A percentile compares a stretch with the other conserved stretches of the same genome.
These are phyloP conservation scores for Alauda arvensis DNA, from an alignment of 2,797 vertebrate species.

Conservation along the genomic window DNA sequence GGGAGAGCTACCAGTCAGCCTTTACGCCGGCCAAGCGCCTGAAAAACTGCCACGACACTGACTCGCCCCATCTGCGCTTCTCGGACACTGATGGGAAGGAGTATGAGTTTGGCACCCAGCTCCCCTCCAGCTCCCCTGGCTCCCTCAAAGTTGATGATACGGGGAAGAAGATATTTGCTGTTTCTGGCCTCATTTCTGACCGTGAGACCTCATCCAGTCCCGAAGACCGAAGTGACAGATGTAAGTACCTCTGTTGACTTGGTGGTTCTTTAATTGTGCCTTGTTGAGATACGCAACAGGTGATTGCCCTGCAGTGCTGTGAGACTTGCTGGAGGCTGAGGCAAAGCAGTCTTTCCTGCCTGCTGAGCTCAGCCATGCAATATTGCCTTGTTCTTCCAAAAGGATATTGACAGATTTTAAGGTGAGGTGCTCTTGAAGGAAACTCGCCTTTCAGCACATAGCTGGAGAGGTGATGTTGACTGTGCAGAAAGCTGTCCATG, in stretches of 20 bases:
- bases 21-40: conserved; percentile 97
- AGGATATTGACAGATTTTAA: not conserved
- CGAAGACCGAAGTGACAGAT: conserved; percentile 96
- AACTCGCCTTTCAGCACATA: not conserved
- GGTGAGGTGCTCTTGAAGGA: not conserved
- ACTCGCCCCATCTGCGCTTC: conserved; percentile 96
- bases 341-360: not conserved
- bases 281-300: conserved; percentile 47
- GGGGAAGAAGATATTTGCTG: conserved; percentile 97
- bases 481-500: not conserved
- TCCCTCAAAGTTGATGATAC: conserved; percentile 95
- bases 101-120: conserved; percentile 92
- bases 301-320: not conserved
- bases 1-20: conserved; percentile 96
- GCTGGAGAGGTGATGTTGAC: not conserved
- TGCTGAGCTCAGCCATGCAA: not conserved
- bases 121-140: conserved; percentile 91
- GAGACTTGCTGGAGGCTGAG: not conserved
- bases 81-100: conserved; percentile 98
- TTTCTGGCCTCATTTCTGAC: conserved; percentile 97
- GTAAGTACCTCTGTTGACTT: conserved; percentile 81
- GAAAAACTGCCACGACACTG: conserved; percentile 95
- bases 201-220: conserved; percentile 97
- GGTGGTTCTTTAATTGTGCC: not conserved
- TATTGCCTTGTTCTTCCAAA: conserved; percentile 9